A percentile compares a stretch with the other conserved stretches of the same genome.
These are phyloP conservation scores for Sphaerodactylus townsendi DNA, from an alignment of 2,113 vertebrate genomes.

Conservation along the genomic window DNA sequence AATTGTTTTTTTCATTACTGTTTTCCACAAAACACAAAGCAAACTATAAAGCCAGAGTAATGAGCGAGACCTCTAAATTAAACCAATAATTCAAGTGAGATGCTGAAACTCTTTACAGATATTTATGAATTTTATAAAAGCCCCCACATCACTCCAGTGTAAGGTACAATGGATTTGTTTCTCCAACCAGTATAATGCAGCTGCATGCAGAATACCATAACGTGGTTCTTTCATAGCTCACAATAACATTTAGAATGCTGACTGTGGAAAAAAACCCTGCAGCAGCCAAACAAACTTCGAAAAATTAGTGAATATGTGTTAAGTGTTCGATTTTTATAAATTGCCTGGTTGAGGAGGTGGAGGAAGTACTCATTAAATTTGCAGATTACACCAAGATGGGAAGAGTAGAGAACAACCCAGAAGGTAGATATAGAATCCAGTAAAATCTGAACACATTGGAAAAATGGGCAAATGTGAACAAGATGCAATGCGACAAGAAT, in stretches of 20 bases:
- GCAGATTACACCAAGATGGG: too few relatives aligned
- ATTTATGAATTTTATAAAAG: slow-evolving; percentile 30
- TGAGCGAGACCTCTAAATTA: background rate
- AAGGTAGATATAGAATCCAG: too few relatives aligned
- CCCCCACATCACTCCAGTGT: slow-evolving; percentile 36
- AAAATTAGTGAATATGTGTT: background rate
- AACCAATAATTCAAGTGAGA: background rate
- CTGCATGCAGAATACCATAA: slow-evolving; percentile 29
- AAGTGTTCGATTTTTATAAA: too few relatives aligned
- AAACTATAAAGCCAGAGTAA: background rate
- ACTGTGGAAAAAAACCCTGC: background rate
- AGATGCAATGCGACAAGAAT: too few relatives aligned
- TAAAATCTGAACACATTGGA: too few relatives aligned
- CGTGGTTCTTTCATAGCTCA: slow-evolving; percentile 12
- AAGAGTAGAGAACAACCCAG: too few relatives aligned
- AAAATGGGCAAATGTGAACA: too few relatives aligned
- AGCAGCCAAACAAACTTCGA: background rate
- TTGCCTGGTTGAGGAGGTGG: too few relatives aligned
- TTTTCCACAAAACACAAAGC: slow-evolving; percentile 3
- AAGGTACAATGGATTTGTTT: slow-evolving; percentile 33
- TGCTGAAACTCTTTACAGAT: slow-evolving; percentile 23
- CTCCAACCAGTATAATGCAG: slow-evolving; percentile 40
- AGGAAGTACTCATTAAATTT: too few relatives aligned
- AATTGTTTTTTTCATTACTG: slow-evolving; percentile 1
- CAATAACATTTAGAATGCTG: background rate